Evolutionary conservation across 2,113 vertebrate species (phyloP).

Genomic region (Pionites leucogaster): DNA sequence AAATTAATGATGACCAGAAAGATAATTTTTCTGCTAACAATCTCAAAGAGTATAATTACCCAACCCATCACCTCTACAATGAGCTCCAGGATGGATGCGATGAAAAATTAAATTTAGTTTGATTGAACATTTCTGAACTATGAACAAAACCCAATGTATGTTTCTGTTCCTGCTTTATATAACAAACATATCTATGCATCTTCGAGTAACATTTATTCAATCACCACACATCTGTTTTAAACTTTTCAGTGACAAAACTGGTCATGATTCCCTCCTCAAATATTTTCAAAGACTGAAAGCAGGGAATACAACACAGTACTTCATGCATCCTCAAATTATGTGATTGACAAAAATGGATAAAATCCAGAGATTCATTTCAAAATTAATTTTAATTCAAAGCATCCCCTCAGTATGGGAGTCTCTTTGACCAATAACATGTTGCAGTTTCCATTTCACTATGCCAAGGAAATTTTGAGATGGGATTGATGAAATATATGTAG

Average conservation of each 20-base stretch:
- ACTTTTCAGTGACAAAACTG: not conserved
- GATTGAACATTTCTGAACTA: not conserved
- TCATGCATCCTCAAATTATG: not conserved
- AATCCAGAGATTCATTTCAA: not conserved
- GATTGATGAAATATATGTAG: not conserved
- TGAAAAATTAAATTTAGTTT: not conserved
- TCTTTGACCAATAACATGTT: not conserved
- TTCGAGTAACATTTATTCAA: not conserved
- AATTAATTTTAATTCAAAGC: not conserved
- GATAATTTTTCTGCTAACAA: not conserved
- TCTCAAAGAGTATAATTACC: not conserved
- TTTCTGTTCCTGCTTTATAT: not conserved
- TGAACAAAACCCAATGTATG: not conserved
- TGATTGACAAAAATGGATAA: not conserved
- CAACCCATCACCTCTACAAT: not conserved
- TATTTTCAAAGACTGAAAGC: not conserved
- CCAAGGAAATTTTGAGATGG: not conserved
- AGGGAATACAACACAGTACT: not conserved
- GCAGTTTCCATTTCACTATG: not conserved
- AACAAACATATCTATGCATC: not conserved
- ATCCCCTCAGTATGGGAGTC: fast-evolving
- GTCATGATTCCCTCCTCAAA: not conserved
- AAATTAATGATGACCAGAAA: not conserved
- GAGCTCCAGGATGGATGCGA: not conserved
- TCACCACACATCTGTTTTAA: not conserved